A percentile compares a stretch with the other conserved stretches of the same genome.
Evolutionary conservation across 2,113 vertebrate genomes (phyloP).

Genomic region (Paralichthys olivaceus): DNA sequence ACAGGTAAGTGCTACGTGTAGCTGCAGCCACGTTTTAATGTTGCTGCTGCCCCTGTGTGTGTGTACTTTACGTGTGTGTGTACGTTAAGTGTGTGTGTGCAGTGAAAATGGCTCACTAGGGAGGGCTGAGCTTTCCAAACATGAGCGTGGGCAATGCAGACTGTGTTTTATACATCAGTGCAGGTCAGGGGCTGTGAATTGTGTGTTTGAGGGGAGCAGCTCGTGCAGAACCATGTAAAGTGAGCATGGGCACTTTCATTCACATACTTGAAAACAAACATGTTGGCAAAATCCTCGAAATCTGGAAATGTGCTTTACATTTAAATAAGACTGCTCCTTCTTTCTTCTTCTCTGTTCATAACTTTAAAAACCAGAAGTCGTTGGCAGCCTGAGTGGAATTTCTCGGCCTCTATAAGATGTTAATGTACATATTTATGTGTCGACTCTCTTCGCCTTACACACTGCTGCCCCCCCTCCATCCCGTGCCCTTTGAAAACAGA

Average conservation of each 20-base stretch:
- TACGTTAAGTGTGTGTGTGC: not conserved
- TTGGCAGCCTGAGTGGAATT: constrained; percentile 38
- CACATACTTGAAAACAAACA: not conserved
- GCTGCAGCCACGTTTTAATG: constrained; percentile 50
- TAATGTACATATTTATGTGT: constrained; percentile 50
- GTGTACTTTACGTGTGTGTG: not conserved
- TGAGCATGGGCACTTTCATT: not conserved
- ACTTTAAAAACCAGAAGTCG: constrained; percentile 16
- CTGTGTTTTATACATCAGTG: constrained; percentile 75
- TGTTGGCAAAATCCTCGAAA: constrained; percentile 1
- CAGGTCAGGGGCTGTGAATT: constrained; percentile 15
- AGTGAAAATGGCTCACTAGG: constrained; percentile 52
- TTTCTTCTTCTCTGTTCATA: not conserved
- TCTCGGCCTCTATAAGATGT: constrained; percentile 39
- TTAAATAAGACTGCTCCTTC: constrained; percentile 9
- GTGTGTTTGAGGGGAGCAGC: constrained; percentile 14
- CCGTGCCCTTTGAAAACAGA: constrained; percentile 67
- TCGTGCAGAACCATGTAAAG: not conserved
- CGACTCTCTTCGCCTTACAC: constrained; percentile 34
- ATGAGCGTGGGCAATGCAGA: constrained; percentile 9
- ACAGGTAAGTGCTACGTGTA: constrained; percentile 32
- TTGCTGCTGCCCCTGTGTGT: constrained; percentile 9
- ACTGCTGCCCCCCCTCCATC: constrained; percentile 1
- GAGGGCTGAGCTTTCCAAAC: constrained; percentile 48
- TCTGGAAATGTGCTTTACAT: constrained; percentile 17